A percentile compares a stretch with the other conserved stretches of the same genome.
Conservation (phyloP, 2,113 vertebrate species). For the Cephalopterus ornatus region DNA sequence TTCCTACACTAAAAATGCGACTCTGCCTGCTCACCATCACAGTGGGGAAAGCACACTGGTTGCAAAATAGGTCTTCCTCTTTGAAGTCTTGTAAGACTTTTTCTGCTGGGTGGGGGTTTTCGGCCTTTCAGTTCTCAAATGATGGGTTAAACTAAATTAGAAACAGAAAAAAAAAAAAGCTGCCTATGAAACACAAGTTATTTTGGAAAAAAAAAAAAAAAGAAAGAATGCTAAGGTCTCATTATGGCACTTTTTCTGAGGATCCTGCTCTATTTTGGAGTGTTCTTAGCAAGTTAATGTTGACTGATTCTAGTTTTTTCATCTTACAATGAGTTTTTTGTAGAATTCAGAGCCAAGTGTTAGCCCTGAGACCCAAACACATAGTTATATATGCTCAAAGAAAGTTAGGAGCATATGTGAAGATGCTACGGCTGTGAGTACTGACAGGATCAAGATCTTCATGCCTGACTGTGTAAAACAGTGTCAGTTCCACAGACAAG, state of each 20-base stretch:
- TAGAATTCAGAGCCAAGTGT: background rate
- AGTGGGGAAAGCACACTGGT: background rate
- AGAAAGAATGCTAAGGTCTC: background rate
- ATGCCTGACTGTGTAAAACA: background rate
- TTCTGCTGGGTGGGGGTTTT: slow-evolving; percentile 15
- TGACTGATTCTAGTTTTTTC: background rate
- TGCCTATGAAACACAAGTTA: background rate
- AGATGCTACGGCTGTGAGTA: rapidly evolving
- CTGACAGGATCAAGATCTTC: background rate
- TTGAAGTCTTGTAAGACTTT: slow-evolving; percentile 5
- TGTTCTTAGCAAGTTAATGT: background rate
- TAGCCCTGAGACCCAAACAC: background rate
- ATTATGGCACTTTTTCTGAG: background rate
- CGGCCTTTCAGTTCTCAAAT: background rate
- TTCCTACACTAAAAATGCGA: background rate
- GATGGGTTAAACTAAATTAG: background rate
- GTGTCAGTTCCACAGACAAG: background rate
- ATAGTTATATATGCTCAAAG: background rate
- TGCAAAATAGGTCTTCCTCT: slow-evolving; percentile 31
- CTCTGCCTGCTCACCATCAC: background rate
- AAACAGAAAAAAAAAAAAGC: background rate
- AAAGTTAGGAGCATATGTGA: background rate
- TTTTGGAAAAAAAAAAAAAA: background rate
- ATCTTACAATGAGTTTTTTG: background rate
- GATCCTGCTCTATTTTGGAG: background rate